phyloP scores from a whole-genome alignment of 2,113 vertebrate species.

The Erpornis zantholeuca region DNA sequence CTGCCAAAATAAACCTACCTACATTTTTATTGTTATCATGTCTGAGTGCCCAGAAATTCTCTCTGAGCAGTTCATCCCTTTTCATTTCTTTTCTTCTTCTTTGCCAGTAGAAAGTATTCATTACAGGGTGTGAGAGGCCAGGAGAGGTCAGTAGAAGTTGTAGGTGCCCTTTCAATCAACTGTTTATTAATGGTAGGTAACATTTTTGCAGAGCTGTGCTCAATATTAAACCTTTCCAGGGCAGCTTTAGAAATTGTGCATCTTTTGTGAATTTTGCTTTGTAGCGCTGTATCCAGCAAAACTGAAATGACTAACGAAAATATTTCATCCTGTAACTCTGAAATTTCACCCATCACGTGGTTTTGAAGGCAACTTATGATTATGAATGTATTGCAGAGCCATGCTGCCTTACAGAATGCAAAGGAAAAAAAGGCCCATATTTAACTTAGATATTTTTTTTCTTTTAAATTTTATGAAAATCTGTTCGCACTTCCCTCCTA shows the following conservation, averaged over 20 bases:
- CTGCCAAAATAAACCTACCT: slow-evolving; percentile 5
- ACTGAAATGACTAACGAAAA: background rate
- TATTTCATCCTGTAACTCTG: background rate
- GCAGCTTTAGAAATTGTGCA: background rate
- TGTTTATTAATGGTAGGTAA: background rate
- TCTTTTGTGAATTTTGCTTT: background rate
- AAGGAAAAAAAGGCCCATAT: background rate
- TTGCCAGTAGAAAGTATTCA: background rate
- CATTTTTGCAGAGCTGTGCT: background rate
- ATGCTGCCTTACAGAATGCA: background rate
- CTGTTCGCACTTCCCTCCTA: background rate
- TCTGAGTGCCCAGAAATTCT: background rate
- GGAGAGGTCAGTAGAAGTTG: background rate
- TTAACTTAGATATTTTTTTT: background rate
- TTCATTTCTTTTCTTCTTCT: background rate
- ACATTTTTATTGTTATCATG: background rate
- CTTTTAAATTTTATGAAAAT: background rate
- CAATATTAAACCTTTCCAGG: background rate
- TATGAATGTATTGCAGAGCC: background rate
- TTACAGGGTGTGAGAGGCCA: background rate
- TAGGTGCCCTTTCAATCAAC: background rate
- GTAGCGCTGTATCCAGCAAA: background rate
- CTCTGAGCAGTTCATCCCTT: background rate
- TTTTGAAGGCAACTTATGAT: background rate
- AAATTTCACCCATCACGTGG: background rate